Evolutionary conservation across 1,140 invertebrate species (phyloP).

Genomic region (Macrobrachium rosenbergii): DNA sequence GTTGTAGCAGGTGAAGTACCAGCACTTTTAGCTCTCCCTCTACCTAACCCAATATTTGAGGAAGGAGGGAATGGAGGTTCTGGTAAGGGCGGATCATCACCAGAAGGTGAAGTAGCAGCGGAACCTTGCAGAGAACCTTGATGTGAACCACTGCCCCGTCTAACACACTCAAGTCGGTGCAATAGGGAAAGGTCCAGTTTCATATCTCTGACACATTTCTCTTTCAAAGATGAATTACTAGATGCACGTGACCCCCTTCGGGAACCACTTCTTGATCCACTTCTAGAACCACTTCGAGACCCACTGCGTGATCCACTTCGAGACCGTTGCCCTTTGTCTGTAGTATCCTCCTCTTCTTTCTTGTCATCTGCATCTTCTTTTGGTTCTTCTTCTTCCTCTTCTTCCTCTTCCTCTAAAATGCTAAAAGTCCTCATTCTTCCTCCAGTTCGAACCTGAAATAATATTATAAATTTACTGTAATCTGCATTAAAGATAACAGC

Average conservation of each 20-base stretch:
- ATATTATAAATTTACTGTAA: neutral
- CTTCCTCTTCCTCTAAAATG: constrained; percentile 64
- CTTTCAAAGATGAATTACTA: constrained; percentile 63
- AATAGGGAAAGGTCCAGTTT: constrained; percentile 59
- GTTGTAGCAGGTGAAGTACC: constrained; percentile 64
- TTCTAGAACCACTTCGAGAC: constrained; percentile 62
- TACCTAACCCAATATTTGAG: constrained; percentile 66
- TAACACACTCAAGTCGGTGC: constrained; percentile 60
- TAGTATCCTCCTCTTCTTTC: constrained; percentile 47
- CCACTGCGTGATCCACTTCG: constrained; percentile 62
- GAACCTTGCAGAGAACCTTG: constrained; percentile 62
- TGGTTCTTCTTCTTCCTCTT: constrained; percentile 60
- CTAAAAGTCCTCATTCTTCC: constrained; percentile 64
- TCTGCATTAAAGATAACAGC: too few species aligned
- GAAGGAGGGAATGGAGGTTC: constrained; percentile 67
- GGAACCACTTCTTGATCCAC: constrained; percentile 62
- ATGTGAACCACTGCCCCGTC: constrained; percentile 58
- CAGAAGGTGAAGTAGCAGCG: constrained; percentile 57
- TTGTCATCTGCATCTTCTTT: constrained; percentile 44
- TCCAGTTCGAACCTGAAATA: constrained; percentile 47
- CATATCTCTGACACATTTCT: constrained; percentile 61
- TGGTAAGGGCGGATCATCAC: constrained; percentile 57
- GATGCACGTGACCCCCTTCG: constrained; percentile 54
- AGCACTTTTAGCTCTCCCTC: constrained; percentile 57
- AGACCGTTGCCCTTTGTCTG: constrained; percentile 57